Evolutionary conservation across 2,797 vertebrate species (phyloP).

Genomic region (Parauchenoglanis punctatus): DNA sequence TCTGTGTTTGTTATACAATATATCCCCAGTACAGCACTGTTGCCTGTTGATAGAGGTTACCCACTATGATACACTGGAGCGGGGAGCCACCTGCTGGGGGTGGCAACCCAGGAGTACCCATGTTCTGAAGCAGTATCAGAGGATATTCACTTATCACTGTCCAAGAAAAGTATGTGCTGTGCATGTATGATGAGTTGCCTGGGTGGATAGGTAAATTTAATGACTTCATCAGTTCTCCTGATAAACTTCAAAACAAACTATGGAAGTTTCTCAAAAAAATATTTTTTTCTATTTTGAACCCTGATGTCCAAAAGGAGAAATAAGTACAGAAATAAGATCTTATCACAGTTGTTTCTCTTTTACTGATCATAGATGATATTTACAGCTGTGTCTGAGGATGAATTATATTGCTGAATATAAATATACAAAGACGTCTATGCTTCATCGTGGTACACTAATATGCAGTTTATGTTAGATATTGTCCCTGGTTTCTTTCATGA

Average conservation of each 20-base stretch:
- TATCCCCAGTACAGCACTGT: not conserved
- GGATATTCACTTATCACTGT: not conserved
- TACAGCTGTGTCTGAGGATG: not conserved
- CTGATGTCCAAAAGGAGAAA: not conserved
- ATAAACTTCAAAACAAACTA: not conserved
- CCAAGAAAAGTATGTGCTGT: not conserved
- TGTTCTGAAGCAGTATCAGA: conserved; percentile 11
- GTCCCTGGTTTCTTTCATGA: not conserved
- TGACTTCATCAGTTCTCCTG: not conserved
- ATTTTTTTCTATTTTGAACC: not conserved
- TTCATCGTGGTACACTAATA: not conserved
- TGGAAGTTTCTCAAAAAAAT: not conserved
- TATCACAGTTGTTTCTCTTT: not conserved
- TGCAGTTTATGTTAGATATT: too few species aligned
- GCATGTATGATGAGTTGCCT: not conserved
- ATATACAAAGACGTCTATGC: not conserved
- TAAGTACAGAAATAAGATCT: not conserved
- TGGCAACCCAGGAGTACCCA: conserved; percentile 38
- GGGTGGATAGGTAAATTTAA: not conserved
- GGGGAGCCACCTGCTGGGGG: conserved; percentile 75
- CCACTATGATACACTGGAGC: conserved; percentile 60
- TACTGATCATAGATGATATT: not conserved
- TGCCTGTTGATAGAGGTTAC: conserved; percentile 32
- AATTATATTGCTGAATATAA: not conserved
- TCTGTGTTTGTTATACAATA: not conserved